phyloP scores from a whole-genome alignment of 2,888 invertebrate genomes.

The Drosophila phalerata region DNA sequence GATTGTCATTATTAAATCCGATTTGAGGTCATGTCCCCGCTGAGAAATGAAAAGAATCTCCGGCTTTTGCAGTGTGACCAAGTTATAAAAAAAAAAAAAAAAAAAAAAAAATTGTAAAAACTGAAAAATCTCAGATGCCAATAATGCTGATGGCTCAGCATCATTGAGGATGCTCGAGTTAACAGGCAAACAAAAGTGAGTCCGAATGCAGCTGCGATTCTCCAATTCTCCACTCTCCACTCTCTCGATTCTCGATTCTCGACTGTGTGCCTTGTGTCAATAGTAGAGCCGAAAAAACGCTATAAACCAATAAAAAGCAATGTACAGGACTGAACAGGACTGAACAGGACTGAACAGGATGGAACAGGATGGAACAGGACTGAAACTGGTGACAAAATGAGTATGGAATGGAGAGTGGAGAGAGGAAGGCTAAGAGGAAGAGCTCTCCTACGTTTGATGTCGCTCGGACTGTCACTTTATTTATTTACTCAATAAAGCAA shows the following conservation, averaged over 20 bases:
- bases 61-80: constrained; percentile 9
- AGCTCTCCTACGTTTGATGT: constrained; percentile 37
- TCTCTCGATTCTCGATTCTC: neutral
- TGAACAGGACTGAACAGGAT: neutral
- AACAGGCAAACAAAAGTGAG: constrained; percentile 51
- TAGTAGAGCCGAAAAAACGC: constrained; percentile 30
- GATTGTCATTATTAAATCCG: constrained; percentile 9
- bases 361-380: neutral
- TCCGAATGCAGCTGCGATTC: constrained; percentile 43
- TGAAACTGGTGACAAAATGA: constrained; percentile 7
- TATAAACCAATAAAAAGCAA: constrained; percentile 51
- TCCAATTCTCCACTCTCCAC: neutral
- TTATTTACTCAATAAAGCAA: constrained; percentile 78
- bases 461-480: constrained; percentile 60
- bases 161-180: constrained; percentile 40
- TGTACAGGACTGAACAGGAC: constrained; percentile 14
- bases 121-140: constrained; percentile 20
- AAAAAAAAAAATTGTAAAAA: neutral
- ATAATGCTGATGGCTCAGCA: constrained; percentile 31
- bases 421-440: neutral
- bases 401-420: neutral
- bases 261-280: constrained; percentile 38
- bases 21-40: constrained; percentile 2
- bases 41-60: neutral
- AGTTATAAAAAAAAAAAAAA: neutral